These are phyloP conservation scores for Drosophila greeni DNA, from an alignment of 2,888 invertebrate species.

Conservation along the genomic window DNA sequence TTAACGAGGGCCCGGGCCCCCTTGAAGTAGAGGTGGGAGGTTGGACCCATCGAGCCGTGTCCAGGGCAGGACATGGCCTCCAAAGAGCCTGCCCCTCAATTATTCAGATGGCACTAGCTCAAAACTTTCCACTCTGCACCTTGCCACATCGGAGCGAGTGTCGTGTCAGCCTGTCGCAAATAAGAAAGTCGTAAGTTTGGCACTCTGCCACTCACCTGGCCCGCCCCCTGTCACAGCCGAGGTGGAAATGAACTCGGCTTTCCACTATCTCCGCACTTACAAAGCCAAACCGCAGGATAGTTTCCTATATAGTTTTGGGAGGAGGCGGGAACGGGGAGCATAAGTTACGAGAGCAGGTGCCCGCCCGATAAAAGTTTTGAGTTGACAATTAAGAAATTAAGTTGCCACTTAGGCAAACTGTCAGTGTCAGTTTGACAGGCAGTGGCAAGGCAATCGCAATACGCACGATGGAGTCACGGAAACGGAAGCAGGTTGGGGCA, in stretches of 20 bases:
- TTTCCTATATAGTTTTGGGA: slow-evolving; percentile 43
- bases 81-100: slow-evolving; percentile 48
- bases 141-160: slow-evolving; percentile 22
- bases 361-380: slow-evolving; percentile 66
- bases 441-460: slow-evolving; percentile 53
- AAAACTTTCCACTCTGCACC: slow-evolving; percentile 29
- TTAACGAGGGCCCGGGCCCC: slow-evolving; percentile 48
- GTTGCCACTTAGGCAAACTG: slow-evolving; percentile 77
- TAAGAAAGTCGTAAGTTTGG: slow-evolving; percentile 36
- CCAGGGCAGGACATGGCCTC: slow-evolving; percentile 12
- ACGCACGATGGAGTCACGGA: slow-evolving; percentile 24
- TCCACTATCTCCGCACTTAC: slow-evolving; percentile 47
- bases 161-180: slow-evolving; percentile 59
- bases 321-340: slow-evolving; percentile 3
- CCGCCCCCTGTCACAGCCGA: slow-evolving; percentile 41
- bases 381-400: slow-evolving; percentile 78
- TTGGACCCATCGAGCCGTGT: slow-evolving; percentile 18
- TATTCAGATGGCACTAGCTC: slow-evolving; percentile 54
- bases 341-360: slow-evolving; percentile 60
- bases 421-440: slow-evolving; percentile 77
- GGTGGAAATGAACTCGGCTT: slow-evolving; percentile 30
- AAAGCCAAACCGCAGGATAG: slow-evolving; percentile 70
- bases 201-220: slow-evolving; percentile 39
- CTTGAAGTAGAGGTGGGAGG: slow-evolving; percentile 4
- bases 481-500: slow-evolving; percentile 13